A percentile compares a stretch with the other conserved stretches of the same genome.
Conservation (phyloP, 2,888 invertebrate genomes). For the Iselma pallidipennis region DNA sequence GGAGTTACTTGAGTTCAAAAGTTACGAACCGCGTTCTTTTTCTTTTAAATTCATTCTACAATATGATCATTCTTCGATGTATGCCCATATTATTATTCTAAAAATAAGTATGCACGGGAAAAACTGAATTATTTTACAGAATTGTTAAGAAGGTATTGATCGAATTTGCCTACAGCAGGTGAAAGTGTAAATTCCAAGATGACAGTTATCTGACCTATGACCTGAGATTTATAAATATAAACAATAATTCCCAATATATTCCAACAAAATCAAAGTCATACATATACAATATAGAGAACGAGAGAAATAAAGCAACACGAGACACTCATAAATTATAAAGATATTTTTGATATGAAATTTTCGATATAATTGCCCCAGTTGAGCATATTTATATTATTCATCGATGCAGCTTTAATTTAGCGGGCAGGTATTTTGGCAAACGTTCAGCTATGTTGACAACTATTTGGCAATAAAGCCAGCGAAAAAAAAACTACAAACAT, state of each 20-base stretch:
- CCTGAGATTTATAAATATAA: not conserved
- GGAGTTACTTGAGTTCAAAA: too few species aligned
- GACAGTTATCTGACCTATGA: not conserved
- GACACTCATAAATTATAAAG: not conserved
- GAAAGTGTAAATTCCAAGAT: not conserved
- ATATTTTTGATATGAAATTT: not conserved
- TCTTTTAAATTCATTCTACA: too few species aligned
- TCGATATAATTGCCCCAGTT: slow-evolving; percentile 1
- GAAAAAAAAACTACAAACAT: not conserved
- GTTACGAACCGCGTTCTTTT: too few species aligned
- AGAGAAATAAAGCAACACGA: not conserved
- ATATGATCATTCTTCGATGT: too few species aligned
- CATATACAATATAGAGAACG: too few species aligned
- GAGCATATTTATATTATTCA: not conserved
- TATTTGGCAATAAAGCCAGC: not conserved
- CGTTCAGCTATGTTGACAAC: not conserved
- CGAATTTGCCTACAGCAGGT: not conserved
- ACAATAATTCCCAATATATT: too few species aligned
- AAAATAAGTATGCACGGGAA: not conserved
- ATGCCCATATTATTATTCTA: too few species aligned
- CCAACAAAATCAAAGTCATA: too few species aligned
- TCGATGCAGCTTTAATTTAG: not conserved
- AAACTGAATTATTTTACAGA: not conserved
- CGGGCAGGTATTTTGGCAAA: slow-evolving; percentile 1
- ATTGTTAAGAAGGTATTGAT: too few species aligned